phyloP scores from a whole-genome alignment of 92 coral and sea anemone species.

The Micromussa lordhowensis region DNA sequence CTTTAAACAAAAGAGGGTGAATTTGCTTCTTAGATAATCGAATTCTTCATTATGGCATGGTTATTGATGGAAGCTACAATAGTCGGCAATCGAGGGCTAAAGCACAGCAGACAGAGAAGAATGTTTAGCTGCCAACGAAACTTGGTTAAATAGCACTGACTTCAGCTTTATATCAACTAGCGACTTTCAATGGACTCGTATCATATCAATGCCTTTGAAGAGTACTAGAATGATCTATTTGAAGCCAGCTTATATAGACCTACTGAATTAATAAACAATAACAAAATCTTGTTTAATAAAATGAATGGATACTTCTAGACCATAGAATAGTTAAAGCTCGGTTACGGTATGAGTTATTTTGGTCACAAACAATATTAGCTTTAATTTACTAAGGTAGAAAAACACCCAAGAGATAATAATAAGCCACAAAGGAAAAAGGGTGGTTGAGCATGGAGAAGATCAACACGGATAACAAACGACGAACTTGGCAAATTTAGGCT shows the following conservation, averaged over 20 bases:
- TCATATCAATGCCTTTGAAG: neutral
- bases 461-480: no score
- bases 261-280: neutral
- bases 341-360: no score
- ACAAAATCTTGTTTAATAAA: neutral
- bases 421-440: no score
- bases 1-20: neutral
- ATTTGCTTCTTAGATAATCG: no score
- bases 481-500: no score
- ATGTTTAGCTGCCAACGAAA: neutral
- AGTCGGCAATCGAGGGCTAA: no score
- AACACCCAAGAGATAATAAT: no score
- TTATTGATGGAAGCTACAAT: neutral
- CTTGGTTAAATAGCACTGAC: neutral
- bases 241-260: neutral
- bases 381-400: no score
- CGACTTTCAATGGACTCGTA: neutral
- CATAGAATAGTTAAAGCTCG: neutral
- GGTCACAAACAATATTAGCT: no score
- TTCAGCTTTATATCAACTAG: neutral
- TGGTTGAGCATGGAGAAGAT: no score
- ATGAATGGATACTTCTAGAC: neutral
- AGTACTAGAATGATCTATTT: no score
- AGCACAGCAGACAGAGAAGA: neutral
- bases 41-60: neutral